Percentiles rank a stretch among this genome's conserved stretches.
Evolutionary conservation across 2,113 vertebrate genomes (phyloP).

Genomic region (Meriones unguiculatus): DNA sequence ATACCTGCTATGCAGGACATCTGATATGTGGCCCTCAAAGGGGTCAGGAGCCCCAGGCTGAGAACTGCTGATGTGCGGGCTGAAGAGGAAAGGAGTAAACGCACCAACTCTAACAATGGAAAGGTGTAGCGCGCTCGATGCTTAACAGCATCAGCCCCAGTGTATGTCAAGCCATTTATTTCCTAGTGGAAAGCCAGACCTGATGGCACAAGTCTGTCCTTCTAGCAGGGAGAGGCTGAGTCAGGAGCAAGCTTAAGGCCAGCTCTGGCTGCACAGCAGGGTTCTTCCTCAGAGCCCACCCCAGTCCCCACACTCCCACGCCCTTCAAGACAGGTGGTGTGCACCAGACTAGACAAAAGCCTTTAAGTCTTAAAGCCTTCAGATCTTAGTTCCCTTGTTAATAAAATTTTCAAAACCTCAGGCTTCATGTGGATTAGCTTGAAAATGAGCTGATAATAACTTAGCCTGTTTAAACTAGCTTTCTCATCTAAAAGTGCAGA

Average conservation of each 20-base stretch:
- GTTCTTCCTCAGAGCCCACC: background rate
- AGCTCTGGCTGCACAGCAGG: background rate
- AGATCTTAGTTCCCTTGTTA: background rate
- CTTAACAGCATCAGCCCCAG: background rate
- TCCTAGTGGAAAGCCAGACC: background rate
- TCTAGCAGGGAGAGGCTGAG: background rate
- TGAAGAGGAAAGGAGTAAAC: background rate
- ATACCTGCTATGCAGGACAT: no score
- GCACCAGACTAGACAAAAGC: background rate
- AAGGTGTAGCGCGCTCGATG: no score
- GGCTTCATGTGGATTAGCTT: background rate
- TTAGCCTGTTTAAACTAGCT: background rate
- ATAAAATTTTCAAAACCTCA: background rate
- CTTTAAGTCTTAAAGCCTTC: background rate
- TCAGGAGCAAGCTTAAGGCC: background rate
- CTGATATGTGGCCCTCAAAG: background rate
- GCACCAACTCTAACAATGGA: background rate
- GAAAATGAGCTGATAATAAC: background rate
- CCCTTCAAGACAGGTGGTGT: background rate
- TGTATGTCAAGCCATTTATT: no score
- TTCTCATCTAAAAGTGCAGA: background rate
- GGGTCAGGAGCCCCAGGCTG: no score
- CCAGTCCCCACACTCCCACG: no score
- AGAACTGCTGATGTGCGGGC: background rate
- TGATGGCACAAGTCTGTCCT: background rate